These are phyloP conservation scores for Salmo trutta DNA, from an alignment of 2,797 vertebrate species.

Conservation along the genomic window DNA sequence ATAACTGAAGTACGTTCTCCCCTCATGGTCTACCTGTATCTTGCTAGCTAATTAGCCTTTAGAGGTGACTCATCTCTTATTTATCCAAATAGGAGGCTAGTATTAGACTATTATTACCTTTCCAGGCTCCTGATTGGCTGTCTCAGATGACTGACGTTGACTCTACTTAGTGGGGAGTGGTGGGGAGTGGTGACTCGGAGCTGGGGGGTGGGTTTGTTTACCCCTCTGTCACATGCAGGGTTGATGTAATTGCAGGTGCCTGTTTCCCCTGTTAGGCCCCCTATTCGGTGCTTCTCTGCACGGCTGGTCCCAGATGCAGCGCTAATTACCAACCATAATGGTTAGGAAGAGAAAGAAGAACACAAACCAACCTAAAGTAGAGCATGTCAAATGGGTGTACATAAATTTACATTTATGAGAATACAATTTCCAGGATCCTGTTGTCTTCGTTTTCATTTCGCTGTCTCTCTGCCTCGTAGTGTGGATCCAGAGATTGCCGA, in stretches of 20 bases:
- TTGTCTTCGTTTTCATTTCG: conserved; percentile 26
- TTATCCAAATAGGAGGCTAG: conserved; percentile 42
- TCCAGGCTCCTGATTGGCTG: conserved; percentile 45
- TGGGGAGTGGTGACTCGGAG: background rate
- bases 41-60: conserved; percentile 27
- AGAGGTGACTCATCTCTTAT: conserved; percentile 37
- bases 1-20: background rate
- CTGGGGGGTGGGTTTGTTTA: conserved; percentile 48
- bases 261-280: conserved; percentile 50
- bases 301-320: conserved; percentile 47
- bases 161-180: background rate
- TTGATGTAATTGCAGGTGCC: conserved; percentile 50
- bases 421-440: conserved; percentile 8
- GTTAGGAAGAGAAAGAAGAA: conserved; percentile 53
- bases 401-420: conserved; percentile 63
- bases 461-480: conserved; percentile 31
- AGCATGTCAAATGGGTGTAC: conserved; percentile 65
- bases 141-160: conserved; percentile 47
- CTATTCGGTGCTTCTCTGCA: conserved; percentile 46
- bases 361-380: conserved; percentile 62
- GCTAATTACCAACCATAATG: conserved; percentile 67
- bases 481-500: background rate
- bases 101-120: conserved; percentile 34
- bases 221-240: conserved; percentile 47
- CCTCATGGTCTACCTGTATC: conserved; percentile 11